Evolutionary conservation across 2,113 vertebrate species (phyloP).

Genomic region (Oreotrochilus melanogaster): DNA sequence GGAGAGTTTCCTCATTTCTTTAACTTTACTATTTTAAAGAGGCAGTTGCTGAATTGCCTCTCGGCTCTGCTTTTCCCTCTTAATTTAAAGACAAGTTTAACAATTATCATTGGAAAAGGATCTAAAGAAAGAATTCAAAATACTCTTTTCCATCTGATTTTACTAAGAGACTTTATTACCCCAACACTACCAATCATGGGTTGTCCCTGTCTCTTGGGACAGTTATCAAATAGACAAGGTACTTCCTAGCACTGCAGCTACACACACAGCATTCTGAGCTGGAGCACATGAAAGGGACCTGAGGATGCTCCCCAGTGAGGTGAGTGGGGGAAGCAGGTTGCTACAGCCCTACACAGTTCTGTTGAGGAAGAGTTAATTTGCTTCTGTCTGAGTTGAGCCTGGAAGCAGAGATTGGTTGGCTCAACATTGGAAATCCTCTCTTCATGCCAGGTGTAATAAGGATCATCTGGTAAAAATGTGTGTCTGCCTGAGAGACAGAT

Average conservation of each 20-base stretch:
- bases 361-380: conserved; percentile 20
- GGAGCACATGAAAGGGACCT: not conserved
- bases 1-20: not conserved
- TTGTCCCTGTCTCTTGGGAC: not conserved
- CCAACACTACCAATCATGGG: not conserved
- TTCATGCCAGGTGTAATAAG: conserved; percentile 45
- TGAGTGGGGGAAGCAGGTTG: not conserved
- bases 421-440: conserved; percentile 22
- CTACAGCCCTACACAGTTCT: not conserved
- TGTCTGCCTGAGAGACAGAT: conserved; percentile 5
- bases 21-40: not conserved
- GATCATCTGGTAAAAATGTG: conserved; percentile 62
- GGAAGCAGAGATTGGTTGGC: conserved; percentile 11
- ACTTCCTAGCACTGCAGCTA: not conserved
- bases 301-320: not conserved
- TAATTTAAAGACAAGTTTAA: not conserved
- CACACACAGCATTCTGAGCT: accelerated
- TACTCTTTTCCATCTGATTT: not conserved
- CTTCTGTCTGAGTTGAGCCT: not conserved
- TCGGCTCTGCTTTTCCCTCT: not conserved
- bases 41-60: not conserved
- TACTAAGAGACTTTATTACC: not conserved
- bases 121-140: not conserved
- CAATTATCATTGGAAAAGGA: not conserved
- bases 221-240: not conserved